Evolutionary conservation across 2,113 vertebrate genomes (phyloP), one percentile per base, ranked within the genome.

Genomic region (Echinops telfairi): DNA sequence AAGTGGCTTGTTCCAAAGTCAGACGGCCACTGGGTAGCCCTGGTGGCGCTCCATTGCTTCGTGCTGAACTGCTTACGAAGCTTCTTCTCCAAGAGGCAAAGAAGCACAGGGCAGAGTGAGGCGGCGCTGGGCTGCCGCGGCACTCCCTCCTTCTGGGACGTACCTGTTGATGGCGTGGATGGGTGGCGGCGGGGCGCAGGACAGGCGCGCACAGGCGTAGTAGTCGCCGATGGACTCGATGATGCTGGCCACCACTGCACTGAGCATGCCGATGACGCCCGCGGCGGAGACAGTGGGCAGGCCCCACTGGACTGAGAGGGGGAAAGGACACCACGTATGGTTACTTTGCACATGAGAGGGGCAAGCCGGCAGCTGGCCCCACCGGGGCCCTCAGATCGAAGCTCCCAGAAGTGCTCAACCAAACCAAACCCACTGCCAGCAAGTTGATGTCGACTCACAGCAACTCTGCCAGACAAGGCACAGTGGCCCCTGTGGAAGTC

Each of bases 191-290:
- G 99, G 99, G 77, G 99, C 99, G 3, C 99, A 99, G 7, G 99
- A 99, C 9, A 99, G 97, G 64, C 99, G 98, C 57, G 99, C 99
- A 4, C 99, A 99, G 97, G 99, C 99, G 3, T 99, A 99, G 96
- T 99, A 99, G 96, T 99, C 99, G 0, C 99, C 99, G 0, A 99
- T 99, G 0, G 99, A 99, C 96, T 99, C 99, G 0, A 99, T 99
- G 95, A 99, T 99, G 97, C 99, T 99, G 23, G 99, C 98, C 0
- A 99, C 99, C 0, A 99, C 99, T 0, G 99, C 99, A 0, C 99
- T 99, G 85, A 99, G 98, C 99, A 99, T 99, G 11, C 99, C 99
- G 0, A 99, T 99, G 77, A 99, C 99, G 0, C 99, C 99, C 0
- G 99, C 99, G 0, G 98, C 98, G 0, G 99, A 99, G 62, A 99